phyloP scores from a whole-genome alignment of 2,797 vertebrate genomes.

The Scolopax bukidnonensis region DNA sequence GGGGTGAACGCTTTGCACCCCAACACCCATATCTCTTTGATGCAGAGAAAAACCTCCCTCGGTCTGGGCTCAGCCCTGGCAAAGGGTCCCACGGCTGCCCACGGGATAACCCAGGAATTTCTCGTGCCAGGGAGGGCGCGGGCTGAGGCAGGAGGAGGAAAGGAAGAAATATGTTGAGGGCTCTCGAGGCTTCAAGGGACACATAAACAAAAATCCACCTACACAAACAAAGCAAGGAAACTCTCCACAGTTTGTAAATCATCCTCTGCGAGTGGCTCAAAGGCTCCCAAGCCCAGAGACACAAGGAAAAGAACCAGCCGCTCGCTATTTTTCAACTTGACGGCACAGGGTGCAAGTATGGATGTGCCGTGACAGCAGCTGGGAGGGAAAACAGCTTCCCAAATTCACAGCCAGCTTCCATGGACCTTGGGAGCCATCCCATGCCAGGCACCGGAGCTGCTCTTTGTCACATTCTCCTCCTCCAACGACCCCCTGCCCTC shows the following conservation, averaged over 20 bases:
- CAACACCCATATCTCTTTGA: background rate
- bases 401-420: background rate
- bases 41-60: accelerated
- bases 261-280: background rate
- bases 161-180: background rate
- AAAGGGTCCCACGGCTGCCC: background rate
- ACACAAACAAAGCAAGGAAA: background rate
- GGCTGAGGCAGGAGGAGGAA: background rate
- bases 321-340: background rate
- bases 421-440: background rate
- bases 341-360: accelerated
- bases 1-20: background rate
- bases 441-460: background rate
- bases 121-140: background rate
- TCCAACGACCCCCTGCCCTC: background rate
- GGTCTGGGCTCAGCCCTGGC: background rate
- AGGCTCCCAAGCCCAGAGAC: background rate
- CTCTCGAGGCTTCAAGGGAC: background rate
- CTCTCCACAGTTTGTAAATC: background rate
- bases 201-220: background rate
- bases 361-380: background rate
- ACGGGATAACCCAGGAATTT: background rate
- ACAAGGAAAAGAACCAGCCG: background rate
- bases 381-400: background rate
- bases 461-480: background rate